These are phyloP conservation scores for Drosophila lacteicornis DNA, from an alignment of 1,140 invertebrate species.

Conservation along the genomic window DNA sequence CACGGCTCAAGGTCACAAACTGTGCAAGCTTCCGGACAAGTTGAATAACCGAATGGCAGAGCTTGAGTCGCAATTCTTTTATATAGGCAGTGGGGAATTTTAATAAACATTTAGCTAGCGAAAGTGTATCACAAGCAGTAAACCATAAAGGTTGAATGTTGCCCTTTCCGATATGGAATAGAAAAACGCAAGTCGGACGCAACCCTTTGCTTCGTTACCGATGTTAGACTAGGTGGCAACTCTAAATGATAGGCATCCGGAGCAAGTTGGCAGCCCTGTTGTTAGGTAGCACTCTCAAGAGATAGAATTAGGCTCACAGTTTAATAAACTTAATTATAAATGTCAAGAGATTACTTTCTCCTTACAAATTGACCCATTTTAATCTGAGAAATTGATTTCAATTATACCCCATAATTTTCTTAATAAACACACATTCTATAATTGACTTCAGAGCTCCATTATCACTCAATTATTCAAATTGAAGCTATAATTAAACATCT, in stretches of 20 bases:
- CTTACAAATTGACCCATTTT: neutral
- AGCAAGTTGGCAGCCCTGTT: too few relatives aligned
- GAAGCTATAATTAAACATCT: constrained; percentile 4
- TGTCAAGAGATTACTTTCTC: neutral
- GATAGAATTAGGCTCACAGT: too few relatives aligned
- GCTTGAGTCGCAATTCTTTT: constrained; percentile 2
- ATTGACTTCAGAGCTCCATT: neutral
- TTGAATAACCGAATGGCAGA: constrained; percentile 23
- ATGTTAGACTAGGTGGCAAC: too few relatives aligned
- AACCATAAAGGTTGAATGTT: neutral
- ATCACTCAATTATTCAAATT: constrained; percentile 16
- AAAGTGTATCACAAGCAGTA: neutral
- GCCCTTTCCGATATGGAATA: too few relatives aligned
- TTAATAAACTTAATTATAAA: too few relatives aligned
- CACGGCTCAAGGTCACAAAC: constrained; percentile 53
- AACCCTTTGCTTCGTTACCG: too few relatives aligned
- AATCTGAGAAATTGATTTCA: neutral
- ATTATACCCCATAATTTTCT: neutral
- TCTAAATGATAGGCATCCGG: too few relatives aligned
- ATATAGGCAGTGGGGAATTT: neutral
- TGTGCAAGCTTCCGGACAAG: constrained; percentile 42
- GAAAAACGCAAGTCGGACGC: too few relatives aligned
- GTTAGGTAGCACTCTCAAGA: too few relatives aligned
- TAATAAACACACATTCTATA: neutral
- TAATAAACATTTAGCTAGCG: neutral